Evolutionary conservation across 1,140 invertebrate genomes (phyloP), one percentile per base, ranked within the genome.

Genomic region (Mercenaria mercenaria): DNA sequence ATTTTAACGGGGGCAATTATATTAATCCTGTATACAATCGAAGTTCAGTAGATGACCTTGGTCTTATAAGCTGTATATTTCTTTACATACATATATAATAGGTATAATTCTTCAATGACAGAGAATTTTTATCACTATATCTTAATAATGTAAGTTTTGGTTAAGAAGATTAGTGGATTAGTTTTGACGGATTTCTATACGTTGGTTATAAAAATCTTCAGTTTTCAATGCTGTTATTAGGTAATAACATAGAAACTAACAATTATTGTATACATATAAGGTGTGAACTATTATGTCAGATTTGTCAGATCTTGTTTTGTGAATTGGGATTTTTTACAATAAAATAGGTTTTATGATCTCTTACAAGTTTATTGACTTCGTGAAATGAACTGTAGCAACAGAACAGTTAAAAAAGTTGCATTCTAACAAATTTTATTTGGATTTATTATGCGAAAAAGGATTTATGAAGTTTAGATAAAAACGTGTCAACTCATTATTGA

Each of bases 161-260:
- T 26, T 64, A 64, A 72, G 37, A 37, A 72, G 67, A 72, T 72
- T 72, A 72, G 34, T 39, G 67, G 67, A 72, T 72, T 72, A 72
- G 23, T 72, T 72, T 37, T 72, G 67, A 39, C 34, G 15, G 34
- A 8, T 72, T 72, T 72, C 10, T 39, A 39, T 39, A 72, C 37
- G 29, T 23, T 10, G 10, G 6, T 61, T 61, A 6, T 10, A 2
- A 1, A 34, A 20, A 37, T 10, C 32, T 29, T 29, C 1, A 8
- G 2, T 39, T 72, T 23, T 39, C 67, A 72, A 41, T 32, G 11
- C 34, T 18, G 23, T 37, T 29, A 0, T 72, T 4, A 72, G 29
- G 37, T 37, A 37, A 29, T 41, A 72, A 23, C 37, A 72, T 39
- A 72, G 67, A 72, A 72, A 72, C 34, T 23, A 72, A 72, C 32